These are phyloP conservation scores for Heliconius sara DNA, from an alignment of 2,888 invertebrate species.

Conservation along the genomic window DNA sequence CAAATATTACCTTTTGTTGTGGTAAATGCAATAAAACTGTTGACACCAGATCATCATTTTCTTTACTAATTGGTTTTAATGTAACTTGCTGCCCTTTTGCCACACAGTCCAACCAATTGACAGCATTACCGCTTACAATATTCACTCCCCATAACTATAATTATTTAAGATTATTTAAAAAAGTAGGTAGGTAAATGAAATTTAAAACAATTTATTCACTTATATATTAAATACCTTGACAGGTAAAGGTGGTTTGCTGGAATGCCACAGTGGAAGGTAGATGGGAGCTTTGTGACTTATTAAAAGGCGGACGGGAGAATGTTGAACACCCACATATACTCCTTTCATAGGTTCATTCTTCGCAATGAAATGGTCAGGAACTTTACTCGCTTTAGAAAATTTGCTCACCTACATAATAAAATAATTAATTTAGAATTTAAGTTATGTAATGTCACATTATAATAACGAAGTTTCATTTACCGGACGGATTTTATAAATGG, in stretches of 20 bases:
- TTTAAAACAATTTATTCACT: not conserved
- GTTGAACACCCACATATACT: slow-evolving; percentile 79
- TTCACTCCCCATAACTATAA: slow-evolving; percentile 80
- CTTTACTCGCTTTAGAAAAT: slow-evolving; percentile 83
- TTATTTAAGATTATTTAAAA: slow-evolving; percentile 51
- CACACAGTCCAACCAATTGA: slow-evolving; percentile 85
- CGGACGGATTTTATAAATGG: slow-evolving; percentile 85
- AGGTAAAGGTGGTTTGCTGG: slow-evolving; percentile 77
- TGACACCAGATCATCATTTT: slow-evolving; percentile 75
- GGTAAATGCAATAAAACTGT: slow-evolving; percentile 76
- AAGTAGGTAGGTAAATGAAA: slow-evolving; percentile 11
- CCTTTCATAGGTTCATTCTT: slow-evolving; percentile 81
- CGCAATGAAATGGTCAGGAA: slow-evolving; percentile 84
- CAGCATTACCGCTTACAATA: slow-evolving; percentile 78
- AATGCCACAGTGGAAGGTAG: slow-evolving; percentile 81
- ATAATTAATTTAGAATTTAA: slow-evolving; percentile 25
- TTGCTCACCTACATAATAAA: slow-evolving; percentile 81
- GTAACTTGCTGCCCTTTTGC: slow-evolving; percentile 77
- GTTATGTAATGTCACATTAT: slow-evolving; percentile 70
- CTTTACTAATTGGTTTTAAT: slow-evolving; percentile 75
- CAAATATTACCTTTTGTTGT: slow-evolving; percentile 63
- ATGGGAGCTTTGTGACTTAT: slow-evolving; percentile 84
- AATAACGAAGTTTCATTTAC: slow-evolving; percentile 66
- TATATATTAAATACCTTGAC: slow-evolving; percentile 70
- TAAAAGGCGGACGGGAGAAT: slow-evolving; percentile 77